Evolutionary conservation across 1,140 invertebrate species (phyloP), one percentile per base, ranked within the genome.

Genomic region (Rhagoletis pomonella): DNA sequence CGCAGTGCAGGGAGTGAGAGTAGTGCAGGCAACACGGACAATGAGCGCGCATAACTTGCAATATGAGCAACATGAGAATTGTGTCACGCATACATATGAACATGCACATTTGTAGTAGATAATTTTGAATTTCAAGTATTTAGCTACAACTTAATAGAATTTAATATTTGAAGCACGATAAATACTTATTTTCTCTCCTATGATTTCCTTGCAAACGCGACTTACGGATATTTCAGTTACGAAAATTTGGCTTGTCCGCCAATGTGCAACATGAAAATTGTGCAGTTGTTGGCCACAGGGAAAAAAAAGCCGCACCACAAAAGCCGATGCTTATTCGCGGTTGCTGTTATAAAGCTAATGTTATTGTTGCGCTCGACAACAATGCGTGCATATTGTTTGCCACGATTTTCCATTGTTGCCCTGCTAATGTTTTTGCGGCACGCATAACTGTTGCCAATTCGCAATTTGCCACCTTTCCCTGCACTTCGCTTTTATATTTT

Each of bases 391-490:
- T 29, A n/a, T 17, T 62, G 50, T 55, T 4, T 14, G 4, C n/a
- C 9, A 9, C 29, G 7, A 6, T 10, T 55, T 81, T 19, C 47
- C 1, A 17, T 39, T 81, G 50, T 19, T 81, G 39, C 10, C 39
- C 19, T 29, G 64, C 64, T 67, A 73, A 73, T 47, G 39, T 12
- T 17, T 73, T 50, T 47, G 42, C 44, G 69, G 42, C 42, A 73
- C 69, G 69, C 44, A 3, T 14, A 47, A 73, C 69, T 73, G 69
- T 73, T 73, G 69, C 12, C 44, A 47, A 14, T 19, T 55, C 73
- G n/a, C 47, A 81, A 55, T 55, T 81, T 81, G 73, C 73, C 73
- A 58, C 73, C 47, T 81, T 55, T 81, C 55, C 47, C 29, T 42
- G 47, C 73, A 50, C n/a, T 12, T 7, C 47, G 29, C 7, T 58